A percentile compares a stretch with the other conserved stretches of the same genome.
Evolutionary conservation across 2,888 invertebrate genomes (phyloP).

Genomic region (Tipula helvola): DNA sequence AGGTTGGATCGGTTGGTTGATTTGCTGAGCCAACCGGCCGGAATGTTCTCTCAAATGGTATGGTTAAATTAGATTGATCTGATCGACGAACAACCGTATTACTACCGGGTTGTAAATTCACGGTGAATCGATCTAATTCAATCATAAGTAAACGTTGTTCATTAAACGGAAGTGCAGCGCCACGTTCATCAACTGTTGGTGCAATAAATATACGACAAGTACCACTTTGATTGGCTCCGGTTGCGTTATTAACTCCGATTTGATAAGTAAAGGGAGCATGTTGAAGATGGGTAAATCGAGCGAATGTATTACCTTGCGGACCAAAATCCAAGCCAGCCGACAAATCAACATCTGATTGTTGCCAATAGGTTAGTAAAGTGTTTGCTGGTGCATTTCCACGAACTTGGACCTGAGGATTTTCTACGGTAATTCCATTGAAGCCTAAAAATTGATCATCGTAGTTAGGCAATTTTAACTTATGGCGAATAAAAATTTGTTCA

Average conservation of each 20-base stretch:
- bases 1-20: constrained; percentile 32
- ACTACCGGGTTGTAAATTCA: constrained; percentile 43
- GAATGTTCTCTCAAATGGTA: constrained; percentile 65
- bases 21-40: constrained; percentile 40
- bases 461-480: constrained; percentile 27
- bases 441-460: constrained; percentile 26
- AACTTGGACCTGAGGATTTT: not conserved
- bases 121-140: constrained; percentile 61
- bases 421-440: not conserved
- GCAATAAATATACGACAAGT: constrained; percentile 50
- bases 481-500: constrained; percentile 24
- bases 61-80: constrained; percentile 57
- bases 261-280: constrained; percentile 49
- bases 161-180: constrained; percentile 45
- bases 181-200: constrained; percentile 57
- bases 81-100: constrained; percentile 50
- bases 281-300: constrained; percentile 53
- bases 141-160: constrained; percentile 55
- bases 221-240: constrained; percentile 22
- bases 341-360: constrained; percentile 24
- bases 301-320: constrained; percentile 17
- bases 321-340: constrained; percentile 27
- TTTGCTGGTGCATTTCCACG: constrained; percentile 17
- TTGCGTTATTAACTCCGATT: constrained; percentile 45
- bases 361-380: constrained; percentile 23